Conservation (phyloP, 2,797 vertebrate species). For the Hybognathus amarus region DNA sequence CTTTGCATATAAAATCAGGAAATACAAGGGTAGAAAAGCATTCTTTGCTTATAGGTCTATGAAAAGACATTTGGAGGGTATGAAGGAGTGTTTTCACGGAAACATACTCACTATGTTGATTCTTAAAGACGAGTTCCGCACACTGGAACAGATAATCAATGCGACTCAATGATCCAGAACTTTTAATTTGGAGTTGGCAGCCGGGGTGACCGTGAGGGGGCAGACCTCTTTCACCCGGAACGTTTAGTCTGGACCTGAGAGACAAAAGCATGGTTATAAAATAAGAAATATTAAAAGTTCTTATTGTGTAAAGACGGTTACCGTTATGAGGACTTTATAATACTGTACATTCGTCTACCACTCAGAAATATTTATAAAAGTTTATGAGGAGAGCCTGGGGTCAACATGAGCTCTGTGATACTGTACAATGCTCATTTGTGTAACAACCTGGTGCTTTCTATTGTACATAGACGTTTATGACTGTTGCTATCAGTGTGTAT, state of each 20-base stretch:
- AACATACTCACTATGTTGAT: conserved; percentile 21
- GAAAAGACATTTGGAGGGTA: conserved; percentile 9
- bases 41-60: conserved; percentile 14
- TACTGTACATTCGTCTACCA: conserved; percentile 32
- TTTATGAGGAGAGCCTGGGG: conserved; percentile 45
- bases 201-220: conserved; percentile 10
- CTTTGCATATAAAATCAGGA: conserved; percentile 46
- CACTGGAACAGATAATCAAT: conserved; percentile 26
- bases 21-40: conserved; percentile 8
- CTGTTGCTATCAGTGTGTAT: conserved; percentile 49
- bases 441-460: conserved; percentile 58
- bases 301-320: conserved; percentile 58
- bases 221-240: conserved; percentile 19
- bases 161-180: conserved; percentile 42
- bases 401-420: conserved; percentile 44
- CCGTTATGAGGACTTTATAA: conserved; percentile 30
- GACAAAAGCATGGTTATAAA: conserved; percentile 71
- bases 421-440: conserved; percentile 28
- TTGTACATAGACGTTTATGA: conserved; percentile 48
- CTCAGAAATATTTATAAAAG: conserved; percentile 44
- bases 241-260: conserved; percentile 46
- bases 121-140: conserved; percentile 8
- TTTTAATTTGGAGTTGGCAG: conserved; percentile 10
- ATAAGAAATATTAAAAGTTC: conserved; percentile 63
- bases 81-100: conserved; percentile 4